Conservation (phyloP, 1,140 invertebrate species). For the Drosophila kikkawai region DNA sequence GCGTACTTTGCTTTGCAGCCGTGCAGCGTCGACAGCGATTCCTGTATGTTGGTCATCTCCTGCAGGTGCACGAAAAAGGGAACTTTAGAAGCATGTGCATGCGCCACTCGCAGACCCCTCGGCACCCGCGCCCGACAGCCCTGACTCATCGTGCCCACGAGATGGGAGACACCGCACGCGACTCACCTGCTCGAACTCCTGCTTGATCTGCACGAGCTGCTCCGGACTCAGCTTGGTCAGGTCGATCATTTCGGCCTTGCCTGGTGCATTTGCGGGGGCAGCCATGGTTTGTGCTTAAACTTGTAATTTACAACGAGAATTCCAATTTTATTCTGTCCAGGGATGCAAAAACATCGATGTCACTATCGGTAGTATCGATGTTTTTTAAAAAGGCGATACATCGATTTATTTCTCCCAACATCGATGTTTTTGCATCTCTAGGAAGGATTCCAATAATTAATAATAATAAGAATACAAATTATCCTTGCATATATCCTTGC, state of each 20-base stretch:
- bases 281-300: conserved; percentile 68
- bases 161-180: conserved; percentile 46
- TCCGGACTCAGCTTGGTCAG: conserved; percentile 91
- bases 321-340: conserved; percentile 39
- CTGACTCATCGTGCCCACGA: conserved; percentile 34
- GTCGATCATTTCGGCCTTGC: conserved; percentile 90
- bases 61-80: conserved; percentile 68
- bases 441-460: too few species aligned
- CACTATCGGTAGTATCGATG: too few species aligned
- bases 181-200: conserved; percentile 93
- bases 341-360: too few species aligned
- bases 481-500: too few species aligned
- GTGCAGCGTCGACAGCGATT: conserved; percentile 95
- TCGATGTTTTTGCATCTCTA: too few species aligned
- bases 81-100: conserved; percentile 55
- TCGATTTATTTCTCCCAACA: too few species aligned
- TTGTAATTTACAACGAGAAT: conserved; percentile 60
- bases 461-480: too few species aligned
- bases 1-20: conserved; percentile 95
- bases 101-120: conserved; percentile 2
- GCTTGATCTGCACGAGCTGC: conserved; percentile 92
- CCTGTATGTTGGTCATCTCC: conserved; percentile 94
- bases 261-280: conserved; percentile 53
- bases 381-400: too few species aligned
- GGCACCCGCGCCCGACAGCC: background rate